These are phyloP conservation scores for Xenus cinereus DNA, from an alignment of 2,113 vertebrate genomes.

Conservation along the genomic window DNA sequence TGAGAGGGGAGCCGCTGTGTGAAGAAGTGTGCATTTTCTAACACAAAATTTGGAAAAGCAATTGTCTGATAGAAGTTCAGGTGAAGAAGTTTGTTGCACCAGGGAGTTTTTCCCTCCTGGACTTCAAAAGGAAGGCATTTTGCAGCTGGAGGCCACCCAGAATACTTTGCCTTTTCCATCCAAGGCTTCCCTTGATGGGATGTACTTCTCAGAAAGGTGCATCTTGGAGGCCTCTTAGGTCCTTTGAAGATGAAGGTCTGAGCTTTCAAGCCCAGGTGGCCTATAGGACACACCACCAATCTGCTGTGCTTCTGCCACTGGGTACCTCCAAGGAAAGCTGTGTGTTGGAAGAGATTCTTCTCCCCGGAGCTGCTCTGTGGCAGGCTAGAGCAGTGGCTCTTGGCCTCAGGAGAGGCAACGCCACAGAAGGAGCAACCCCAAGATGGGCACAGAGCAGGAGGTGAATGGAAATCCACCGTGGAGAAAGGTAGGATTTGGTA, in stretches of 20 bases:
- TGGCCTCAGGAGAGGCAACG: not conserved
- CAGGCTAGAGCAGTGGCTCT: not conserved
- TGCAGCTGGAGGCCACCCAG: not conserved
- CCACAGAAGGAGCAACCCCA: not conserved
- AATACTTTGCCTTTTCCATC: not conserved
- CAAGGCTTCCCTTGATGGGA: not conserved
- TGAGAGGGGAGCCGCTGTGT: not conserved
- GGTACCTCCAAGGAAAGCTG: not conserved
- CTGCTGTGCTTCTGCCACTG: not conserved
- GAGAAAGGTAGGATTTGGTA: not conserved
- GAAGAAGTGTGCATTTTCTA: not conserved
- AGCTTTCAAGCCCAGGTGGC: not conserved
- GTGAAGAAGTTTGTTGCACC: not conserved
- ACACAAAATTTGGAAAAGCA: not conserved
- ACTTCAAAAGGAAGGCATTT: not conserved
- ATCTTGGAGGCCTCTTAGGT: not conserved
- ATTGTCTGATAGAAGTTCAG: not conserved
- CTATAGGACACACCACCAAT: not conserved
- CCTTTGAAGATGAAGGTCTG: not conserved
- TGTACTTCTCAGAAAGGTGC: not conserved
- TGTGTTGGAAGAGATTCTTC: not conserved
- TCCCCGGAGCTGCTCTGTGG: fast-evolving
- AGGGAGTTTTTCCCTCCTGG: not conserved
- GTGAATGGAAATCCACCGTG: not conserved
- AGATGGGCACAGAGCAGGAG: not conserved